These are phyloP conservation scores for Anoura caudifer DNA, from an alignment of 2,113 vertebrate species.

Conservation along the genomic window DNA sequence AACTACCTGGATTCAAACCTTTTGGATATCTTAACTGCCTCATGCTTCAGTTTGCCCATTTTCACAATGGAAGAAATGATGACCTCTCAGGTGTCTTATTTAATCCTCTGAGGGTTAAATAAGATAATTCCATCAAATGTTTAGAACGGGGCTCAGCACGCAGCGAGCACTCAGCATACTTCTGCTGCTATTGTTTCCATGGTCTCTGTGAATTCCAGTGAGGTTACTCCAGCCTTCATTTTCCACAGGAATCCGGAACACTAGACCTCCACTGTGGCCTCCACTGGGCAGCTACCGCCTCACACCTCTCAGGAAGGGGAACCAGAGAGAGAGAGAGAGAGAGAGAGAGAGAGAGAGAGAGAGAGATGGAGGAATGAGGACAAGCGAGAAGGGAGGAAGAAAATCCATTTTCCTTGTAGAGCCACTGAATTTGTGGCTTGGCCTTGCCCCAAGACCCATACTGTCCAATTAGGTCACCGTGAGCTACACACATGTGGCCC, in stretches of 20 bases:
- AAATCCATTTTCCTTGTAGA: not conserved
- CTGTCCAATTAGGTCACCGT: rapidly evolving
- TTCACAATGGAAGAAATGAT: not conserved
- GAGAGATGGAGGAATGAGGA: not conserved
- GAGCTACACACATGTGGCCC: not conserved
- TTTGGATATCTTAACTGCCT: not conserved
- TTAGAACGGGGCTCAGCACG: rapidly evolving
- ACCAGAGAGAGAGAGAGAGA: not conserved
- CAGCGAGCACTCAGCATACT: rapidly evolving
- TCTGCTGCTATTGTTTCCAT: not conserved
- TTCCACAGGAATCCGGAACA: not conserved
- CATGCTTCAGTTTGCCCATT: not conserved
- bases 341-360: not conserved
- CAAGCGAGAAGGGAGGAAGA: not conserved
- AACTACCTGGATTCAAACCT: not conserved
- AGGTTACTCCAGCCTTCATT: not conserved
- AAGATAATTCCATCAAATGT: rapidly evolving
- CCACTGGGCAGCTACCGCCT: too few species aligned
- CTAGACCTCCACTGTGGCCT: not conserved
- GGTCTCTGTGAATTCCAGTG: not conserved
- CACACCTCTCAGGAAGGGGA: not conserved
- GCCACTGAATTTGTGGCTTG: not conserved
- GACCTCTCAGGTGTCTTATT: not conserved
- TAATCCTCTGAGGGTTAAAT: not conserved
- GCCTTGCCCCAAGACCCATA: too few species aligned